Evolutionary conservation across 2,888 invertebrate species (phyloP).

Genomic region (Tetragonula carbonaria): DNA sequence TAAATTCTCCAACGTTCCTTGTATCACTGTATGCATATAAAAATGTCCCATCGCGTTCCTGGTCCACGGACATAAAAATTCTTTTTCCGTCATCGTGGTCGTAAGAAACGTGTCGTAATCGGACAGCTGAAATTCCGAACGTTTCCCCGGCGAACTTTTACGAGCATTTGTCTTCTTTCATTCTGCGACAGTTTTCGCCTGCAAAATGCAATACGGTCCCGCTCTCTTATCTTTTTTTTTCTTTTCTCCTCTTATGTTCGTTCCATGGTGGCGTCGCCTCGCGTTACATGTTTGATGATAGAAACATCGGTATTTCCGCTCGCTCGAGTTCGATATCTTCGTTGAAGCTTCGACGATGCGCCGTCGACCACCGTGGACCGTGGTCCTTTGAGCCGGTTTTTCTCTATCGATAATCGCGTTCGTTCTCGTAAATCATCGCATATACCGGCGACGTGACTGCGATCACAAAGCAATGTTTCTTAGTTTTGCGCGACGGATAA

Average conservation of each 20-base stretch:
- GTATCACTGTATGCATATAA: neutral
- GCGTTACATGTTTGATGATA: conserved; percentile 33
- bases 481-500: conserved; percentile 13
- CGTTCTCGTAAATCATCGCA: conserved; percentile 44
- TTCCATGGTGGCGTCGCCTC: neutral
- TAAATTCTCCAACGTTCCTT: neutral
- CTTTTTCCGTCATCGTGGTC: conserved; percentile 5
- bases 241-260: no score
- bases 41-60: neutral
- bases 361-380: neutral
- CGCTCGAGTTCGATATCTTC: conserved; percentile 50
- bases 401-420: conserved; percentile 30
- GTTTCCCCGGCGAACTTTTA: neutral
- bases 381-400: conserved; percentile 33
- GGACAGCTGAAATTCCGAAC: conserved; percentile 28
- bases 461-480: conserved; percentile 29
- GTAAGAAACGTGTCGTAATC: conserved; percentile 22
- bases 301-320: conserved; percentile 45
- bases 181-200: conserved; percentile 7
- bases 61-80: conserved; percentile 3
- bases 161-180: conserved; percentile 15
- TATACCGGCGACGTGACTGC: conserved; percentile 18
- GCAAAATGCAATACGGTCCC: conserved; percentile 36
- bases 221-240: neutral
- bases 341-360: conserved; percentile 21